Percentiles rank a stretch among this genome's conserved stretches.
These are phyloP conservation scores for Isichthys henryi DNA, from an alignment of 2,113 vertebrate genomes.

Conservation along the genomic window DNA sequence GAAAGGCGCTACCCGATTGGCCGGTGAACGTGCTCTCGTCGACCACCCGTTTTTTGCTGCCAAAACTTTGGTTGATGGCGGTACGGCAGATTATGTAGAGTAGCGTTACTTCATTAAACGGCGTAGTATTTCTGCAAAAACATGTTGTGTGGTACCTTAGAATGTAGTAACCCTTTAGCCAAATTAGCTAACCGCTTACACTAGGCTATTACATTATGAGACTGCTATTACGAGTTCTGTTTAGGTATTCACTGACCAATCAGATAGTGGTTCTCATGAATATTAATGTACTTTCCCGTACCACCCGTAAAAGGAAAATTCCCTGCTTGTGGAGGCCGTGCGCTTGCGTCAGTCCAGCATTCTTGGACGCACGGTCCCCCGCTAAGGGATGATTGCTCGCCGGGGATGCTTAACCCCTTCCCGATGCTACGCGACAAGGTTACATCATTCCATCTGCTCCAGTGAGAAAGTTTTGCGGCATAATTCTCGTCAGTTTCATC, in stretches of 20 bases:
- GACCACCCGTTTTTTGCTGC: neutral
- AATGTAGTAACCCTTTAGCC: neutral
- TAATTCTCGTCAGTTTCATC: neutral
- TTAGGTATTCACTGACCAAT: neutral
- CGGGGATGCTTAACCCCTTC: neutral
- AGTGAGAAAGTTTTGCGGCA: neutral
- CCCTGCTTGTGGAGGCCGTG: neutral
- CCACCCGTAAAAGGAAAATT: neutral
- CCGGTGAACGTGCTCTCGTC: neutral
- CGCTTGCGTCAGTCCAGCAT: constrained; percentile 3
- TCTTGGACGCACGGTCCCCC: neutral
- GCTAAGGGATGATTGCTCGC: neutral
- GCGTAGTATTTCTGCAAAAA: neutral
- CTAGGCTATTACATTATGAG: neutral
- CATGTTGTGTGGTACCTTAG: neutral
- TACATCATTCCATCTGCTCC: neutral
- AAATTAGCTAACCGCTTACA: neutral
- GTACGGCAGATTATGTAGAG: neutral
- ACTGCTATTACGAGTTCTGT: neutral
- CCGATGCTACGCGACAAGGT: neutral
- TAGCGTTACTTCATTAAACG: neutral
- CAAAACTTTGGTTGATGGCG: neutral
- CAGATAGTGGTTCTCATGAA: neutral
- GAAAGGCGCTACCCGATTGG: neutral
- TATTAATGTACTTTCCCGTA: neutral